These are phyloP conservation scores for Pogonocherus hispidulus DNA, from an alignment of 2,888 invertebrate genomes.

Conservation along the genomic window DNA sequence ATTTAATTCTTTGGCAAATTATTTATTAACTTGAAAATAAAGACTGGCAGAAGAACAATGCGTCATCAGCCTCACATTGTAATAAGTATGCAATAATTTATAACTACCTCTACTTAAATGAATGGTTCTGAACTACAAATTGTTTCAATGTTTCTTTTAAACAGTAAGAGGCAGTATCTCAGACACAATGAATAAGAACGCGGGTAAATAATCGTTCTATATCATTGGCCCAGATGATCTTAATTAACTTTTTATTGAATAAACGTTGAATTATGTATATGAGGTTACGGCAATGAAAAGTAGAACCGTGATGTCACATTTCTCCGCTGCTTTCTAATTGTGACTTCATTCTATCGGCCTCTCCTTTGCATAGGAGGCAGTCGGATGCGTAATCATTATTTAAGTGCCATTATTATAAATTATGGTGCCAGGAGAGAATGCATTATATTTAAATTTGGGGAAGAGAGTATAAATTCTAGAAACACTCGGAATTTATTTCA, in stretches of 20 bases:
- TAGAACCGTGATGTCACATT: slow-evolving; percentile 1
- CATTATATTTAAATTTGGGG: not conserved
- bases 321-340: not conserved
- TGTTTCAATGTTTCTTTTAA: too few relatives aligned
- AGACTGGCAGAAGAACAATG: too few relatives aligned
- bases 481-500: too few relatives aligned
- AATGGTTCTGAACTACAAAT: too few relatives aligned
- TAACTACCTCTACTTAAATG: too few relatives aligned
- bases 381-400: not conserved
- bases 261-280: slow-evolving; percentile 1
- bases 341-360: slow-evolving; percentile 1
- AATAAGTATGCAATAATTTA: too few relatives aligned
- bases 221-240: not conserved
- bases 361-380: not conserved
- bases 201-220: not conserved
- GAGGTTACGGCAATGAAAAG: slow-evolving; percentile 1
- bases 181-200: too few relatives aligned
- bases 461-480: too few relatives aligned
- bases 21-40: too few relatives aligned
- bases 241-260: not conserved
- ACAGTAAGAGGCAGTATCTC: too few relatives aligned
- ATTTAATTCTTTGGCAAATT: too few relatives aligned
- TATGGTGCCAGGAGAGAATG: not conserved
- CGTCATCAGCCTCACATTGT: too few relatives aligned
- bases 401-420: slow-evolving; percentile 7